Evolutionary conservation across 2,113 vertebrate genomes (phyloP).

Genomic region (Ochotona princeps): DNA sequence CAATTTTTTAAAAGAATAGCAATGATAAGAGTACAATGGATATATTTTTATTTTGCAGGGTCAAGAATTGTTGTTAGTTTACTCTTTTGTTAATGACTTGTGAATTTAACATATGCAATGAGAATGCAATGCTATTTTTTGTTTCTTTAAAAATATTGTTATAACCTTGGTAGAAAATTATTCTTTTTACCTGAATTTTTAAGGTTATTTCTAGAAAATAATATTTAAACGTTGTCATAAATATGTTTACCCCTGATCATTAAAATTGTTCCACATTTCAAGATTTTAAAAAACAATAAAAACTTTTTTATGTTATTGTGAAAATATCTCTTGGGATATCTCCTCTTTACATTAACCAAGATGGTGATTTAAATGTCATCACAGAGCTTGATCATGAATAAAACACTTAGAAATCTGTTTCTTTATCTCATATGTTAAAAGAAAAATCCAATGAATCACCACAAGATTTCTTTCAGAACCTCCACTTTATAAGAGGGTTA

Average conservation of each 20-base stretch:
- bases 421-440: neutral
- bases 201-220: neutral
- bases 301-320: neutral
- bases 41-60: too few species aligned
- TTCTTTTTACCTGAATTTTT: neutral
- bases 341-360: neutral
- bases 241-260: neutral
- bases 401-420: conserved; percentile 26
- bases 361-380: neutral
- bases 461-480: conserved; percentile 16
- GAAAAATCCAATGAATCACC: neutral
- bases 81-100: neutral
- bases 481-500: neutral
- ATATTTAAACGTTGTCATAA: neutral
- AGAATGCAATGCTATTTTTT: neutral
- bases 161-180: neutral
- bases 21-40: too few species aligned
- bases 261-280: neutral
- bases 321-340: neutral
- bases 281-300: neutral
- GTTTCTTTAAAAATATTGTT: neutral
- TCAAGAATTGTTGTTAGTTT: neutral
- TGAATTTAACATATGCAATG: neutral
- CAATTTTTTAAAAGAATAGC: neutral
- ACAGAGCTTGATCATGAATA: conserved; percentile 14